A percentile compares a stretch with the other conserved stretches of the same genome.
phyloP scores from a whole-genome alignment of 2,113 vertebrate species.

The Calypte anna region DNA sequence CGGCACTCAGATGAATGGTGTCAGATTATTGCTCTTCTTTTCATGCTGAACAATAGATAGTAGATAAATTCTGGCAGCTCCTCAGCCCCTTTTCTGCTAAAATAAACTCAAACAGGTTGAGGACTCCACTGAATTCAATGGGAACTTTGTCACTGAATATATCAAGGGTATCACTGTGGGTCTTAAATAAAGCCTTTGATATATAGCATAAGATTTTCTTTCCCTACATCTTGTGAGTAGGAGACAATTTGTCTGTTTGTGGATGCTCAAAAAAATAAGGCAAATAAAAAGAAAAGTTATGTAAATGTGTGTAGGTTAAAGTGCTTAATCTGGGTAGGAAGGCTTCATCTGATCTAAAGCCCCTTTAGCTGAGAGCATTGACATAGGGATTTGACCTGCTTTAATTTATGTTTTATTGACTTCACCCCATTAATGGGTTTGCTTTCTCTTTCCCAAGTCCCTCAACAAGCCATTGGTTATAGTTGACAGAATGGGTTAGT shows the following conservation, averaged over 20 bases:
- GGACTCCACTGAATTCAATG: neutral
- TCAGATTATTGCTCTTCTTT: neutral
- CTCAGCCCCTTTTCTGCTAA: neutral
- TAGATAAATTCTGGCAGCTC: neutral
- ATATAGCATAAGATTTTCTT: neutral
- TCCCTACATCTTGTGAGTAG: neutral
- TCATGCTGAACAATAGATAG: neutral
- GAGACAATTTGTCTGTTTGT: neutral
- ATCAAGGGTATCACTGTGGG: neutral
- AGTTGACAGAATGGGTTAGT: neutral
- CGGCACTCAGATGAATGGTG: neutral
- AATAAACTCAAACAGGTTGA: neutral
- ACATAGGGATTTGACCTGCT: neutral
- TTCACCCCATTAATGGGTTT: slow-evolving; percentile 19
- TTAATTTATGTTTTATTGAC: slow-evolving; percentile 25
- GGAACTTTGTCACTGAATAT: neutral
- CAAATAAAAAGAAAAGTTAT: slow-evolving; percentile 17
- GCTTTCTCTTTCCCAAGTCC: slow-evolving; percentile 19
- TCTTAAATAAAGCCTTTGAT: neutral
- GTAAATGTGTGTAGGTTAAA: neutral
- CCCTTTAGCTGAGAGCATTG: neutral
- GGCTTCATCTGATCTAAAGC: slow-evolving; percentile 5
- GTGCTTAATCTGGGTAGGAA: slow-evolving; percentile 11
- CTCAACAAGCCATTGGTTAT: neutral
- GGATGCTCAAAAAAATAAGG: neutral